Evolutionary conservation across 2,797 vertebrate genomes (phyloP).

Genomic region (Cheirogaleus major): DNA sequence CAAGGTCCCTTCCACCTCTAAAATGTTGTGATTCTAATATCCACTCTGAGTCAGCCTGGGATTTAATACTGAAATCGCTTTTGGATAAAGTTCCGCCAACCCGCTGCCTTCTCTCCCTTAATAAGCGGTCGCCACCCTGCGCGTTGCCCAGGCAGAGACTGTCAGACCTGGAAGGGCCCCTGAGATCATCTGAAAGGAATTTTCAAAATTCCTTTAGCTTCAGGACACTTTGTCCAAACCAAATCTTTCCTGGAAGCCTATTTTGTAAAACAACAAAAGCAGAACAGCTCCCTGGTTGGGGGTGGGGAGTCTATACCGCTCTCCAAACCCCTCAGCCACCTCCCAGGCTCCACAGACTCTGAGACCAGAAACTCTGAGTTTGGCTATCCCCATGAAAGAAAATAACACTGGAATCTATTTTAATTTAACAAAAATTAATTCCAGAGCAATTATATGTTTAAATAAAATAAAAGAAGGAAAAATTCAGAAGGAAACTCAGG

Average conservation of each 20-base stretch:
- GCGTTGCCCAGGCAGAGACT: neutral
- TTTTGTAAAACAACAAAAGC: neutral
- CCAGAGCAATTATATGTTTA: neutral
- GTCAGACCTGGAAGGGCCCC: neutral
- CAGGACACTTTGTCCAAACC: neutral
- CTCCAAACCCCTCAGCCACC: neutral
- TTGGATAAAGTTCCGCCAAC: neutral
- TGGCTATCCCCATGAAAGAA: neutral
- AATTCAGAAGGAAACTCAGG: neutral
- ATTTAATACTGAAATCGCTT: neutral
- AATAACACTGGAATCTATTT: neutral
- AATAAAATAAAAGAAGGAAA: neutral
- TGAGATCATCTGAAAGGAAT: neutral
- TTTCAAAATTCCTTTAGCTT: neutral
- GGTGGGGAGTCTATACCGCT: neutral
- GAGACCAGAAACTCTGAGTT: neutral
- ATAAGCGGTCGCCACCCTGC: neutral
- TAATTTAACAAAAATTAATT: constrained; percentile 6
- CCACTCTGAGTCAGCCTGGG: neutral
- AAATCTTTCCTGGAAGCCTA: neutral
- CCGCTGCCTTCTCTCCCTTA: neutral
- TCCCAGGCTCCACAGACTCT: no score
- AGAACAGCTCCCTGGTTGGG: neutral
- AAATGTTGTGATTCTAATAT: constrained; percentile 9
- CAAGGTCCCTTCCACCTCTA: neutral